Evolutionary conservation across 1,140 invertebrate genomes (phyloP).

Genomic region (Procambarus virginalis): DNA sequence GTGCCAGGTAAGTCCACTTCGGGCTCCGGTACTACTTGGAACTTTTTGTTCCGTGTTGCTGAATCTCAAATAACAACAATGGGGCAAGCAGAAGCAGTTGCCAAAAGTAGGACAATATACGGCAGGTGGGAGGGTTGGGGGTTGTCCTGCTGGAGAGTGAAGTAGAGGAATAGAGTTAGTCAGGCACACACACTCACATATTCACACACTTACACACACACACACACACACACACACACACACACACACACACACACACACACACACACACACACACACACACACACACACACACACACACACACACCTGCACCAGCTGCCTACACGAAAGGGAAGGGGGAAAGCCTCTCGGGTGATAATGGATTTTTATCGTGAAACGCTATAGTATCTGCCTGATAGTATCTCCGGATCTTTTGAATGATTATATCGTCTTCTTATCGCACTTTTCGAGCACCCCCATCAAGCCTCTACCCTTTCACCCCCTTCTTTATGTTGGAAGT

Average conservation of each 20-base stretch:
- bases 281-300: not conserved
- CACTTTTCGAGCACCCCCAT: not conserved
- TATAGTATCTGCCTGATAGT: slow-evolving; percentile 13
- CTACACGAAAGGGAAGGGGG: no score
- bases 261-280: not conserved
- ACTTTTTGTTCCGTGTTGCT: no score
- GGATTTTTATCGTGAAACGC: slow-evolving; percentile 23
- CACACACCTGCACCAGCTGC: not conserved
- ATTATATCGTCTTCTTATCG: slow-evolving; percentile 42
- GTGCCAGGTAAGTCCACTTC: no score
- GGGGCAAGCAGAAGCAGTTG: no score
- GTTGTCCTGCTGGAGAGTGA: no score
- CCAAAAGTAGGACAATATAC: no score
- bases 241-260: not conserved
- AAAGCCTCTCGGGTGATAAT: slow-evolving; percentile 6
- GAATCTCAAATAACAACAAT: no score
- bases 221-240: not conserved
- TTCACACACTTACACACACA: slow-evolving; percentile 2
- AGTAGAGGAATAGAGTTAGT: no score
- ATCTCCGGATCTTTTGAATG: slow-evolving; percentile 26
- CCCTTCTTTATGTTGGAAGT: not conserved
- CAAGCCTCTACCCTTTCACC: not conserved
- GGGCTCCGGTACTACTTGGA: no score
- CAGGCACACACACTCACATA: no score
- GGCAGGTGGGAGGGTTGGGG: no score